Conservation (phyloP, 1,140 invertebrate genomes). For the Arion vulgaris region DNA sequence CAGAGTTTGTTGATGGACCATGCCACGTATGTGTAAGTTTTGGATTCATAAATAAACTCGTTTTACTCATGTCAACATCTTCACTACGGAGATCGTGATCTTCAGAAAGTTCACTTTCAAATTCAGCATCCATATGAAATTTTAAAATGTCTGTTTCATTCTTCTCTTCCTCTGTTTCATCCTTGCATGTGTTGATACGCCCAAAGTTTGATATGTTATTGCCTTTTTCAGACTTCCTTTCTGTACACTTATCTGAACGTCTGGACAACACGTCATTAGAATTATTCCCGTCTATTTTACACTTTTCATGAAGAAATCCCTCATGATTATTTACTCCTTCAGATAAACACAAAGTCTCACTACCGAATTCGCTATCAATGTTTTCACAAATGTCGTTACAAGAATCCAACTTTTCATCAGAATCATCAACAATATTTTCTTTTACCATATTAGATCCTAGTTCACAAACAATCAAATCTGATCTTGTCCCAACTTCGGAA, state of each 20-base stretch:
- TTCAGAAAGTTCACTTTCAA: background rate
- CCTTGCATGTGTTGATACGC: no score
- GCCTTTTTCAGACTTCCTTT: background rate
- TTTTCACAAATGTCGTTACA: background rate
- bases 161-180: no score
- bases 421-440: no score
- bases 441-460: no score
- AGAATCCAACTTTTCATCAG: background rate
- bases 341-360: background rate
- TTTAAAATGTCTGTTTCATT: background rate
- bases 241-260: background rate
- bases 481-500: background rate
- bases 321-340: background rate
- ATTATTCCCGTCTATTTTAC: background rate
- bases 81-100: background rate
- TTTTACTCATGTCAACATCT: background rate
- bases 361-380: background rate
- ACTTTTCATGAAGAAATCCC: background rate
- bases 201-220: background rate
- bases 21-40: constrained; percentile 48
- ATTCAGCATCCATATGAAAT: background rate
- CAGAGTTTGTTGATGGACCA: background rate
- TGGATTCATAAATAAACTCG: constrained; percentile 40
- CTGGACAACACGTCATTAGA: background rate
- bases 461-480: no score